These are phyloP conservation scores for Dipodomys spectabilis DNA, from an alignment of 2,113 vertebrate genomes.

Conservation along the genomic window DNA sequence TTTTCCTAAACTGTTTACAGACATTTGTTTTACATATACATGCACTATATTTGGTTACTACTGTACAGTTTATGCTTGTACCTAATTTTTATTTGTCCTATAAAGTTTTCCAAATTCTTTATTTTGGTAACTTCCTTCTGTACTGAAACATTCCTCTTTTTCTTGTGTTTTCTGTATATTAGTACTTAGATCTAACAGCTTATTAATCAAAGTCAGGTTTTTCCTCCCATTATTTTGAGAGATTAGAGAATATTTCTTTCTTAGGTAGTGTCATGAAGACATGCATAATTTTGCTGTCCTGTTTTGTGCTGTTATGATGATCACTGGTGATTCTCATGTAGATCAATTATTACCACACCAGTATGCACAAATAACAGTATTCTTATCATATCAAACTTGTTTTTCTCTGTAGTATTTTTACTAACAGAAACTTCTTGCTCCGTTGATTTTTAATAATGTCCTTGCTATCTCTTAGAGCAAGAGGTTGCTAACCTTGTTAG, in stretches of 20 bases:
- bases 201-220: neutral
- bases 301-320: neutral
- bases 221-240: neutral
- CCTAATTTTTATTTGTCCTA: neutral
- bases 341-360: neutral
- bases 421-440: neutral
- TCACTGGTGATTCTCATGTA: neutral
- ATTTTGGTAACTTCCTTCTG: conserved; percentile 6
- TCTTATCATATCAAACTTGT: neutral
- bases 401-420: neutral
- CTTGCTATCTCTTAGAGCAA: neutral
- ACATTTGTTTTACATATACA: neutral
- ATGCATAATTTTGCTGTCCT: neutral
- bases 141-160: neutral
- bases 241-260: neutral
- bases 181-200: neutral
- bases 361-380: neutral
- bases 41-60: neutral
- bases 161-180: neutral
- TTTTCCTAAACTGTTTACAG: neutral
- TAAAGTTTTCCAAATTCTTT: neutral
- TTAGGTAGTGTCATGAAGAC: neutral
- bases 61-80: neutral
- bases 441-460: no score
- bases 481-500: neutral